phyloP scores from a whole-genome alignment of 1,140 invertebrate species.

The Drosophila sproati region DNA sequence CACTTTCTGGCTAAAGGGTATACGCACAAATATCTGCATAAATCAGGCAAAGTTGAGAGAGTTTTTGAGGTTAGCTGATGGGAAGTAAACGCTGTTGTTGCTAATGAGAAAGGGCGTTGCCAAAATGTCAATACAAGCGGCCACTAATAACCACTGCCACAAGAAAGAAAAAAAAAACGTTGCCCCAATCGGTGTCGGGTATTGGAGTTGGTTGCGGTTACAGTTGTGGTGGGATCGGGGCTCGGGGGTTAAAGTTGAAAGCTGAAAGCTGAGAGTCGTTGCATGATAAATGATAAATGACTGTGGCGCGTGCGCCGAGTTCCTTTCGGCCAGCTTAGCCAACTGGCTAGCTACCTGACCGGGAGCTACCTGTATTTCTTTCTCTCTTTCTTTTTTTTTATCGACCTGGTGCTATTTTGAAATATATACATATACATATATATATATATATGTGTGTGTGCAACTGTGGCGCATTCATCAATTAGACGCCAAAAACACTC shows the following conservation, averaged over 20 bases:
- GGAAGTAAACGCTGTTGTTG: conserved; percentile 9
- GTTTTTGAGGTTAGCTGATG: not conserved
- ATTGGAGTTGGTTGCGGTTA: conserved; percentile 15
- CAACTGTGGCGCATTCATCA: conserved; percentile 54
- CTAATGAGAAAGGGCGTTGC: conserved; percentile 67
- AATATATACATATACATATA: conserved; percentile 54
- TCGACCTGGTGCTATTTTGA: conserved; percentile 79
- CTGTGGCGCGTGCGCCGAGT: conserved; percentile 59
- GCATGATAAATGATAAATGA: conserved; percentile 76
- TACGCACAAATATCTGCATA: conserved; percentile 7
- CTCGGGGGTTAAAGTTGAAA: not conserved
- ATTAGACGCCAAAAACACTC: conserved; percentile 45
- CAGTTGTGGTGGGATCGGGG: conserved; percentile 6
- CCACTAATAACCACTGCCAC: conserved; percentile 27
- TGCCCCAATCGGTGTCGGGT: conserved; percentile 15
- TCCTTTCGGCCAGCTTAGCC: conserved; percentile 8
- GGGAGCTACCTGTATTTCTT: conserved; percentile 65
- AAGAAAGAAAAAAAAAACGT: not conserved
- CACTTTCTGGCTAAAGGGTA: no score
- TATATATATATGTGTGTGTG: conserved; percentile 8
- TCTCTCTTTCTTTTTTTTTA: conserved; percentile 14
- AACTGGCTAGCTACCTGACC: conserved; percentile 11
- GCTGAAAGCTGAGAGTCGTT: conserved; percentile 13
- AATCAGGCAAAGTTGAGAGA: conserved; percentile 23
- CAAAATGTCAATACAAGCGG: conserved; percentile 68